A percentile compares a stretch with the other conserved stretches of the same genome.
Conservation (phyloP, 2,113 vertebrate species). For the Scolopax mira region DNA sequence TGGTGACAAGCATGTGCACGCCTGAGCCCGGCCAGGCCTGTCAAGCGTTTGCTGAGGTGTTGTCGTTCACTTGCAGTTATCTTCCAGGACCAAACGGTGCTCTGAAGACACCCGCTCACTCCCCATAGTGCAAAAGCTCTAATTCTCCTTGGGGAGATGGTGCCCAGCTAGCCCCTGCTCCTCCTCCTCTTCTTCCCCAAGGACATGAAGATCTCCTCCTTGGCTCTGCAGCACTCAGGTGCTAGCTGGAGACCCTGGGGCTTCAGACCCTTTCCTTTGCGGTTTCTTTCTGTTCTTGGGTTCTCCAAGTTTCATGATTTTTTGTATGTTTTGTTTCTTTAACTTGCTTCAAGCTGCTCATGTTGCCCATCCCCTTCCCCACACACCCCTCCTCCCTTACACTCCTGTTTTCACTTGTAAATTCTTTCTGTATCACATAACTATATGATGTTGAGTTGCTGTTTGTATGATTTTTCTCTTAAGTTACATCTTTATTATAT, state of each 20-base stretch:
- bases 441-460: conserved; percentile 99
- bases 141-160: conserved; percentile 60
- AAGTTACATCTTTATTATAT: conserved; percentile 99
- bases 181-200: conserved; percentile 45
- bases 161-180: conserved; percentile 58
- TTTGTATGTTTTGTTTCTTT: conserved; percentile 90
- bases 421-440: conserved; percentile 95
- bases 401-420: conserved; percentile 85
- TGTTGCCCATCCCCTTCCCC: conserved; percentile 76
- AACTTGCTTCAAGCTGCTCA: conserved; percentile 97
- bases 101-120: conserved; percentile 50
- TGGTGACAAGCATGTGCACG: conserved; percentile 43
- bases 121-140: conserved; percentile 56
- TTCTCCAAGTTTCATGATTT: conserved; percentile 95
- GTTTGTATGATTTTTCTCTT: conserved; percentile 99
- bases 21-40: conserved; percentile 20
- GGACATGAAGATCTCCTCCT: conserved; percentile 44
- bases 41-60: conserved; percentile 47
- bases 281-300: conserved; percentile 93
- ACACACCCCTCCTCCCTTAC: conserved; percentile 79
- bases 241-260: conserved; percentile 61
- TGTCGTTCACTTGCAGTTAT: conserved; percentile 57
- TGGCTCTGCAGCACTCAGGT: conserved; percentile 61
- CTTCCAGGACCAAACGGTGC: conserved; percentile 57
- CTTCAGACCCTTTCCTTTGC: conserved; percentile 81